Conservation (phyloP, 2,797 vertebrate genomes). For the Rachycentron canadum region DNA sequence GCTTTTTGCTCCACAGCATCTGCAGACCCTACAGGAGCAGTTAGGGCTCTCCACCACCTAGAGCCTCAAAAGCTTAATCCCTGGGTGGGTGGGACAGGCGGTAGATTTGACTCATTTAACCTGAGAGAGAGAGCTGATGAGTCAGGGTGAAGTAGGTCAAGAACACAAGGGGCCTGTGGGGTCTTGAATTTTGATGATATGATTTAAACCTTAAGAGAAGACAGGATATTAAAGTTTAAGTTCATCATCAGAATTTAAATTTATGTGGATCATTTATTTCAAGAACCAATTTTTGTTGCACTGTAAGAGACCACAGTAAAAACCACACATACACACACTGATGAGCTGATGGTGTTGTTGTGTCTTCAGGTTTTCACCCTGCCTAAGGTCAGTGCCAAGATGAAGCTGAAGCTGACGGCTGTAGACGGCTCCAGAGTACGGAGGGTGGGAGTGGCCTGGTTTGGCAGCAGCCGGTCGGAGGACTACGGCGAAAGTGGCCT, state of each 20-base stretch:
- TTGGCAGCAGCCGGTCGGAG: slow-evolving; percentile 90
- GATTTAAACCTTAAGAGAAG: no score
- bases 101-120: no score
- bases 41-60: no score
- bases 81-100: no score
- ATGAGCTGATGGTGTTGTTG: not conserved
- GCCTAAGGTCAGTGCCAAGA: slow-evolving; percentile 95
- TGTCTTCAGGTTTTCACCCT: slow-evolving; percentile 92
- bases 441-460: slow-evolving; percentile 91
- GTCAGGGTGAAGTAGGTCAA: no score
- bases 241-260: not conserved
- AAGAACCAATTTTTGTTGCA: not conserved
- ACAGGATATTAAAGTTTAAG: no score
- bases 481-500: slow-evolving; percentile 93
- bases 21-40: no score
- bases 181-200: not conserved
- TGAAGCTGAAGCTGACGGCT: slow-evolving; percentile 96
- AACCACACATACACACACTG: not conserved
- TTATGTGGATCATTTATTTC: not conserved
- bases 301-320: not conserved
- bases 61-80: no score
- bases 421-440: slow-evolving; percentile 95
- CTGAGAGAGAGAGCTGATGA: no score
- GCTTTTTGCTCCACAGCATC: no score
- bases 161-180: no score